phyloP scores from a whole-genome alignment of 2,113 vertebrate genomes.

The Dasyprocta punctata region DNA sequence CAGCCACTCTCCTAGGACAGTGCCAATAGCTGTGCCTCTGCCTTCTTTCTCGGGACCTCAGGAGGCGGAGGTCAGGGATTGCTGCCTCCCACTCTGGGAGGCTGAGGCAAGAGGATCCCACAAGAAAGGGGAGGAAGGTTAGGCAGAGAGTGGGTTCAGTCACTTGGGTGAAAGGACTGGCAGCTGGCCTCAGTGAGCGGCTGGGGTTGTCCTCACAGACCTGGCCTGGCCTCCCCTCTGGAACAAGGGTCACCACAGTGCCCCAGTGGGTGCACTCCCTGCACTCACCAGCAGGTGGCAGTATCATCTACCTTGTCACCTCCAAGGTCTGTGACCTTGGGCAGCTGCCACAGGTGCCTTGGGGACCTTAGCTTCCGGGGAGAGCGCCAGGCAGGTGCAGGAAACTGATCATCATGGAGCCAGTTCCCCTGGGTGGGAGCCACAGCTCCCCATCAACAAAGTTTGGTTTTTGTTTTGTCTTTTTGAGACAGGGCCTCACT shows the following conservation, averaged over 20 bases:
- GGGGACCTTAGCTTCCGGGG: background rate
- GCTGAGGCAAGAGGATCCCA: background rate
- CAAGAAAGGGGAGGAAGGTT: background rate
- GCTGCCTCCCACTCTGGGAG: background rate
- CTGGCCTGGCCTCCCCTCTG: background rate
- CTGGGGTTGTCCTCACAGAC: background rate
- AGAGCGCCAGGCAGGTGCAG: background rate
- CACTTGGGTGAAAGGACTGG: background rate
- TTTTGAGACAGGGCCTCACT: background rate
- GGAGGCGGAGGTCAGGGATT: background rate
- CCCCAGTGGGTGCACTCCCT: background rate
- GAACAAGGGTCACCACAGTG: background rate
- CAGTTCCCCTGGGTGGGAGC: background rate
- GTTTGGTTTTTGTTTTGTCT: background rate
- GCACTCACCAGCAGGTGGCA: constrained; percentile 58
- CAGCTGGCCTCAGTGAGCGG: background rate
- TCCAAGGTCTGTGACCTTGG: fast-evolving
- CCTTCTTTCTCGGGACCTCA: background rate
- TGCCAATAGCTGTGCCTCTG: background rate
- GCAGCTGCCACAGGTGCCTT: background rate
- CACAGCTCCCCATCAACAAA: background rate
- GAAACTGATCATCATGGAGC: background rate
- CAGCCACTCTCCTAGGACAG: background rate
- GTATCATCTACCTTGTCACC: background rate
- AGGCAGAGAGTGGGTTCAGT: background rate